Percentiles rank a stretch among this genome's conserved stretches.
These are phyloP conservation scores for Orgyia antiqua DNA, from an alignment of 2,888 invertebrate species.

Conservation along the genomic window DNA sequence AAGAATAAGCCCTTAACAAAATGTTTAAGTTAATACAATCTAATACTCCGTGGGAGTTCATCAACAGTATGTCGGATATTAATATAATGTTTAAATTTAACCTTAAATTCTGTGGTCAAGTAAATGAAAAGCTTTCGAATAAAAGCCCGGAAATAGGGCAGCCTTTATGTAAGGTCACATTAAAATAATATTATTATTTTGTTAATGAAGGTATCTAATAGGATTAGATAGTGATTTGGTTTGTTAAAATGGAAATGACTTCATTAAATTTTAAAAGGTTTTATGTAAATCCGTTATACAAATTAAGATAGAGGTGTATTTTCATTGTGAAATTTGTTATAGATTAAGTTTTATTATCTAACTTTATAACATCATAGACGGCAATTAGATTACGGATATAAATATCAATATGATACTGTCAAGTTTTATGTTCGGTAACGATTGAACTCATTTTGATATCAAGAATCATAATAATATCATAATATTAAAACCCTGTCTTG, in stretches of 20 bases:
- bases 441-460: too few relatives aligned
- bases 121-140: constrained; percentile 17
- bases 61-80: too few relatives aligned
- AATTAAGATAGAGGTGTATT: constrained; percentile 1
- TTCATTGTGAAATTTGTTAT: constrained; percentile 1
- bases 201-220: constrained; percentile 5
- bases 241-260: constrained; percentile 3
- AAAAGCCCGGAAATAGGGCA: constrained; percentile 10
- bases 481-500: too few relatives aligned
- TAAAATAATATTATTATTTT: constrained; percentile 1
- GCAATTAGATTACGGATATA: too few relatives aligned
- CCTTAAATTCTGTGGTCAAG: constrained; percentile 13
- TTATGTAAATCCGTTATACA: constrained; percentile 6
- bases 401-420: too few relatives aligned
- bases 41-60: too few relatives aligned
- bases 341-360: background rate
- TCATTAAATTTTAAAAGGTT: constrained; percentile 7
- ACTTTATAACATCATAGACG: too few relatives aligned
- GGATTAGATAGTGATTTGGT: background rate
- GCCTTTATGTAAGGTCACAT: constrained; percentile 4
- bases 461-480: too few relatives aligned
- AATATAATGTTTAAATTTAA: constrained; percentile 11
- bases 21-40: too few relatives aligned
- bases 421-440: too few relatives aligned
- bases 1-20: too few relatives aligned